Base-by-base conservation (phyloP, 2,888 invertebrate genomes). In the Lycocerus yunnanus region DNA sequence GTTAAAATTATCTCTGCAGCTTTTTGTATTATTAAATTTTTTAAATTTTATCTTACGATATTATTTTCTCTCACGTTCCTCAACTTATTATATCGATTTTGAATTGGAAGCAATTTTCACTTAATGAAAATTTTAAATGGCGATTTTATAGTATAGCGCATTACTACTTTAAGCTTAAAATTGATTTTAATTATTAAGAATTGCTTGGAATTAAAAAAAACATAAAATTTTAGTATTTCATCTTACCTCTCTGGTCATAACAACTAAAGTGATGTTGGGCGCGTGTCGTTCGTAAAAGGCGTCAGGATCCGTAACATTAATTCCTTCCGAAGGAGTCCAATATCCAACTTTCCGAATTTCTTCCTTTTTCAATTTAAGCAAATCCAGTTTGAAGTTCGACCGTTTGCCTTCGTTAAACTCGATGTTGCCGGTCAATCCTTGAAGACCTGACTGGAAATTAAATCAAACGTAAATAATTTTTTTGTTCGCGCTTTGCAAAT, bases 221-320 rank as follows among this genome's bases (percentile, higher is more conserved):
- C 13, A 27, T 27, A 27, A 27, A 43, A n/a, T n/a, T 43, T 43
- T 43, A 43, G 43, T 43, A 43, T 76, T 72, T 63, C 60, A 68
- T 82, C 87, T 86, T 86, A 96, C 96, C 92, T 95, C 94, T 83
- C 95, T 91, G 43, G 96, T 97, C 87, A 96, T 96, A n/a, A 97
- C 95, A 69, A 95, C 92, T 5, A 97, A 89, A 0, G 96, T 97
- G 16, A 96, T 95, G 87, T 97, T 97, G 0, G 94, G 93, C 0
- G 92, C 91, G 58, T 93, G 93, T 66, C 93, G 93, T 80, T 96
- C 93, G 85, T 93, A 95, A 85, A 97, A 97, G 2, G 96, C 96
- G 0, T 93, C 93, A 0, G 94, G 92, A 85, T 96, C 95, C 0
- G 96, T 95, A 78, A 97, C 91, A 83, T 93, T 93, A 73, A 97